A percentile compares a stretch with the other conserved stretches of the same genome.
These are phyloP conservation scores for Esox lucius DNA, from an alignment of 2,797 vertebrate genomes.

Conservation along the genomic window DNA sequence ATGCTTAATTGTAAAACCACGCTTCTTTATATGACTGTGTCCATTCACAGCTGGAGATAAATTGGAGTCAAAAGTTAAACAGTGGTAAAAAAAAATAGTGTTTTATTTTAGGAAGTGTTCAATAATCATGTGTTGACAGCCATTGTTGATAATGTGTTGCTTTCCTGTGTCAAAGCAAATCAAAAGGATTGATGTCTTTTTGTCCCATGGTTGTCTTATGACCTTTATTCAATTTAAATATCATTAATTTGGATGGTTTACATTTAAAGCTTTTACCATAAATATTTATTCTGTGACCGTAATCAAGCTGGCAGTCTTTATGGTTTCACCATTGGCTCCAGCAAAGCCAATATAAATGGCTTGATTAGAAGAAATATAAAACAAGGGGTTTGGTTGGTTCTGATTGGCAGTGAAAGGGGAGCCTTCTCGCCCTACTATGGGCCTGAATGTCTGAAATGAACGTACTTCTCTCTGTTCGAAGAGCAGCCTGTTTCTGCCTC, in stretches of 20 bases:
- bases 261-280: not conserved
- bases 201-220: not conserved
- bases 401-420: not conserved
- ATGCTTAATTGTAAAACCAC: no score
- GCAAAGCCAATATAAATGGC: not conserved
- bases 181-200: not conserved
- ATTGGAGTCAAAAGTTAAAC: not conserved
- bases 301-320: not conserved
- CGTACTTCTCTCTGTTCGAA: not conserved
- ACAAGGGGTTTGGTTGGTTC: not conserved
- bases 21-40: no score
- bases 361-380: not conserved
- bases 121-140: not conserved
- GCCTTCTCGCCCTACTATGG: not conserved
- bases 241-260: not conserved
- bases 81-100: not conserved
- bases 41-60: no score
- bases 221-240: not conserved
- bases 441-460: not conserved
- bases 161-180: slow-evolving; percentile 1
- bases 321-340: not conserved
- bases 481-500: not conserved
- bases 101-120: not conserved
- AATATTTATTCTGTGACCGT: not conserved
- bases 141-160: not conserved